Evolutionary conservation across 2,888 invertebrate genomes (phyloP).

Genomic region (Hydropsyche betteni): DNA sequence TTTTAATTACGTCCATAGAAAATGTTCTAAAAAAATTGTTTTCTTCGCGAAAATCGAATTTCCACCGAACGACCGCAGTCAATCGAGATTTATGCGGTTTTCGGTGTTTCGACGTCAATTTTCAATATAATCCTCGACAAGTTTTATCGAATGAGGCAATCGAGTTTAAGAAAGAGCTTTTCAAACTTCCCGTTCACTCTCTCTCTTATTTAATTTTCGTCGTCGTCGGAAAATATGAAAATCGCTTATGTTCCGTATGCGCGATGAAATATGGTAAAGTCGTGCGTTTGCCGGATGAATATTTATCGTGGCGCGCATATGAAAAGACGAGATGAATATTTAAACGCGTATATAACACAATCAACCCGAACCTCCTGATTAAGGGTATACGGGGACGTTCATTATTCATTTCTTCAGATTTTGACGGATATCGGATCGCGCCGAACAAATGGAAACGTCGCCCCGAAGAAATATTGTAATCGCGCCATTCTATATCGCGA

Average conservation of each 20-base stretch:
- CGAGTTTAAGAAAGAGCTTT: slow-evolving; percentile 9
- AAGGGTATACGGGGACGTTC: background rate
- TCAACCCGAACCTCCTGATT: background rate
- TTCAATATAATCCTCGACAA: too few species aligned
- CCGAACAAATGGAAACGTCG: too few species aligned
- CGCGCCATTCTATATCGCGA: background rate
- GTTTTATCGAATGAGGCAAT: slow-evolving; percentile 5
- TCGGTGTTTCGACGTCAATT: too few species aligned
- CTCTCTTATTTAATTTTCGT: slow-evolving; percentile 24
- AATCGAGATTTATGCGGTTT: too few species aligned
- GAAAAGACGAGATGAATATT: slow-evolving; percentile 8
- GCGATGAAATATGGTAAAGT: slow-evolving; percentile 13
- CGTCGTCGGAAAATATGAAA: slow-evolving; percentile 22
- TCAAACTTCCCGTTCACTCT: background rate
- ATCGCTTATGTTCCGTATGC: slow-evolving; percentile 14
- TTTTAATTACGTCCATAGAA: too few species aligned
- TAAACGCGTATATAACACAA: background rate
- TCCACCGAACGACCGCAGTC: too few species aligned
- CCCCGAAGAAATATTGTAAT: too few species aligned
- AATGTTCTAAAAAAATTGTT: too few species aligned
- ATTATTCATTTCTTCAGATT: too few species aligned
- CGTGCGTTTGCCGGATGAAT: slow-evolving; percentile 12
- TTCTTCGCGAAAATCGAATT: too few species aligned
- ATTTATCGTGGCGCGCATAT: background rate
- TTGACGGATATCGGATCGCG: too few species aligned